Conservation (phyloP, 2,888 invertebrate species). For the Frankliniella fusca region DNA sequence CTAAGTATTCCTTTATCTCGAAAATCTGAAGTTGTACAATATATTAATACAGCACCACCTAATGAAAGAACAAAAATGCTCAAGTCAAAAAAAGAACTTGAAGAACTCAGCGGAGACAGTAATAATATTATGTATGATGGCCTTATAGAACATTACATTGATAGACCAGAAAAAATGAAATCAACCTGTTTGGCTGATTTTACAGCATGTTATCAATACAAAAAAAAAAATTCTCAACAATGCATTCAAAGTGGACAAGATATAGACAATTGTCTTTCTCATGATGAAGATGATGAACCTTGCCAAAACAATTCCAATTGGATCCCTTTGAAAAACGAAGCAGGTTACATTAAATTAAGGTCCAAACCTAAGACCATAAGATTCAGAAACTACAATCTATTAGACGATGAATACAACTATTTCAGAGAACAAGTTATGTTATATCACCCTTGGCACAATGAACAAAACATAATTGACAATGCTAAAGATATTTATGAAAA, state of each 20-base stretch:
- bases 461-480: too few species aligned
- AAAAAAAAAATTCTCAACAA: not conserved
- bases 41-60: not conserved
- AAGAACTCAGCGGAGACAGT: not conserved
- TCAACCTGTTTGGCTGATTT: conserved; percentile 41
- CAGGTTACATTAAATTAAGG: conserved; percentile 18
- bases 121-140: conserved; percentile 33
- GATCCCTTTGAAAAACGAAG: not conserved
- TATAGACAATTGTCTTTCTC: not conserved
- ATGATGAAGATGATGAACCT: not conserved
- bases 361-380: conserved; percentile 32
- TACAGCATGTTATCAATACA: conserved; percentile 36
- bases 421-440: too few species aligned
- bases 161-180: conserved; percentile 39
- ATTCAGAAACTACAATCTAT: too few species aligned
- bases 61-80: not conserved
- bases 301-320: not conserved
- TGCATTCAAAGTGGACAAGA: not conserved
- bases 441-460: too few species aligned
- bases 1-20: conserved; percentile 32
- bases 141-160: conserved; percentile 40
- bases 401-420: too few species aligned
- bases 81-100: not conserved
- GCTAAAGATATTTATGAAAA: too few species aligned
- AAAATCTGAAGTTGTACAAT: not conserved